phyloP scores from a whole-genome alignment of 2,113 vertebrate genomes.

The Rhipidura dahli region DNA sequence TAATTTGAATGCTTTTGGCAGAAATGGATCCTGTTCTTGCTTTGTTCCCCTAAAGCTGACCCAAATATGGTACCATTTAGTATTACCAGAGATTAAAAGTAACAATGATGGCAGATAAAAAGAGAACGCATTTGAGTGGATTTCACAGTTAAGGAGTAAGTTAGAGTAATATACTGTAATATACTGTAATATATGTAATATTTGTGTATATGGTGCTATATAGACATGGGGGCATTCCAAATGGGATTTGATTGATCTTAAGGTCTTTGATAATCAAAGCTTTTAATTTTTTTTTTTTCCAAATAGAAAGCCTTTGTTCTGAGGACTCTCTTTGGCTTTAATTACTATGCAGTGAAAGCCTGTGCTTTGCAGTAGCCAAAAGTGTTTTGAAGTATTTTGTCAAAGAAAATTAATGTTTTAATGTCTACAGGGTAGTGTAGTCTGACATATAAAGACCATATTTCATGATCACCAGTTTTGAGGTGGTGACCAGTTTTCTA shows the following conservation, averaged over 20 bases:
- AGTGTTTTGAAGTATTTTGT: not conserved
- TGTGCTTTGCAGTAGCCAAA: not conserved
- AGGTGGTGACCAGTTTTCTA: not conserved
- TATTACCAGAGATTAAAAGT: not conserved
- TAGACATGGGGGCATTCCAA: not conserved
- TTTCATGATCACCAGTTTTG: not conserved
- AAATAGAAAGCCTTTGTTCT: not conserved
- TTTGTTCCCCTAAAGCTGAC: not conserved
- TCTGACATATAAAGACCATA: not conserved
- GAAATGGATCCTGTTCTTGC: not conserved
- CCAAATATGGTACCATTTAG: not conserved
- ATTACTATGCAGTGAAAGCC: not conserved
- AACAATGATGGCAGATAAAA: not conserved
- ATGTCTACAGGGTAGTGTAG: not conserved
- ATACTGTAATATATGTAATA: no score
- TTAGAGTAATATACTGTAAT: not conserved
- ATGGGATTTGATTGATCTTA: not conserved
- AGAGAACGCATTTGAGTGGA: not conserved
- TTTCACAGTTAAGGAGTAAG: not conserved
- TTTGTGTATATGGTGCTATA: not conserved
- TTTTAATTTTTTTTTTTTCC: not conserved
- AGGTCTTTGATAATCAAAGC: not conserved
- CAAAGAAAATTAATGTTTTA: not conserved
- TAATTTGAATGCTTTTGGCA: not conserved
- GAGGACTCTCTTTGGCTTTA: not conserved